phyloP scores from a whole-genome alignment of 2,797 vertebrate species.

The Ceryle rudis region DNA sequence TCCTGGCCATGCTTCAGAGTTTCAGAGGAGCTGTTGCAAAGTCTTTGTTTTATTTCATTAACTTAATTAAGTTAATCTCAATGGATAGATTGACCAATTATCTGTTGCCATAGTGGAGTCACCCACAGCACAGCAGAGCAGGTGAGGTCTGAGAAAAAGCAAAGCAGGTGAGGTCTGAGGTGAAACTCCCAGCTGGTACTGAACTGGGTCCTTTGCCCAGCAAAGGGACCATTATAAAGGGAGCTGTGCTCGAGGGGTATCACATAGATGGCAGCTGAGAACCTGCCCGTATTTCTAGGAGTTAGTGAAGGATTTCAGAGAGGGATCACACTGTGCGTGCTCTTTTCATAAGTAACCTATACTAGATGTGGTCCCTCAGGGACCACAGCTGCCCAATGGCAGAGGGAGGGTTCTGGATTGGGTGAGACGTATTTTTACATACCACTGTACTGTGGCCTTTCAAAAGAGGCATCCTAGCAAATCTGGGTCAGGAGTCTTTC shows the following conservation, averaged over 20 bases:
- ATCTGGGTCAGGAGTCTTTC: neutral
- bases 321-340: rapidly evolving
- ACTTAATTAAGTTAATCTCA: neutral
- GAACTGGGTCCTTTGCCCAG: neutral
- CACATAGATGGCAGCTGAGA: neutral
- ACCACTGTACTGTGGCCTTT: neutral
- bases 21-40: neutral
- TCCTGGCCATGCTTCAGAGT: neutral
- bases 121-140: neutral
- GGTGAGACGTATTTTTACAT: neutral
- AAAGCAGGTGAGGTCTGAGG: neutral
- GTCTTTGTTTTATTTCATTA: neutral
- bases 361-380: rapidly evolving
- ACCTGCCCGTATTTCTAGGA: neutral
- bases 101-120: neutral
- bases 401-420: neutral
- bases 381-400: neutral
- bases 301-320: neutral
- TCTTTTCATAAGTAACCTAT: neutral
- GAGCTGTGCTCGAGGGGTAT: neutral
- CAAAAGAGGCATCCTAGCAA: neutral
- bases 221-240: neutral
- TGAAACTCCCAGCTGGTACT: neutral
- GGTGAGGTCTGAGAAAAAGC: neutral
- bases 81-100: neutral